Evolutionary conservation across 2,113 vertebrate species (phyloP).

Genomic region (Calyptommatus sinebrachiatus): DNA sequence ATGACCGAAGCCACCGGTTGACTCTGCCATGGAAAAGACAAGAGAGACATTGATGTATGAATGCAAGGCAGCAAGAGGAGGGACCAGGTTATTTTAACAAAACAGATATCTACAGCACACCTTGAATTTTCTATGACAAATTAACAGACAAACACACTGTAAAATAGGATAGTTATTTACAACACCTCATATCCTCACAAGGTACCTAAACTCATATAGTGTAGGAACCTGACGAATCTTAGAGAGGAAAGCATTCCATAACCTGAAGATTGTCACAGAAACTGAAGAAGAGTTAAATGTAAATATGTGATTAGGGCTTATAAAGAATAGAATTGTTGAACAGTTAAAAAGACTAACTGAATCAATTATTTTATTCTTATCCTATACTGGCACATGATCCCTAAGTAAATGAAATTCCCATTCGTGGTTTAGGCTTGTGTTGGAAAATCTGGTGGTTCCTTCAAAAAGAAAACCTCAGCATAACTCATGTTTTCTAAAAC

Average conservation of each 20-base stretch:
- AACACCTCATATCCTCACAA: too few relatives aligned
- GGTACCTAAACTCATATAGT: too few relatives aligned
- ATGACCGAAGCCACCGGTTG: constrained; percentile 65
- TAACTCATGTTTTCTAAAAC: background rate
- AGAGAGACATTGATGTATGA: background rate
- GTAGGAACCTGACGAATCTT: too few relatives aligned
- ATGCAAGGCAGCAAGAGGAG: background rate
- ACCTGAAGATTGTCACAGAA: too few relatives aligned
- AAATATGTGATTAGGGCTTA: too few relatives aligned
- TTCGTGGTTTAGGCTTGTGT: background rate
- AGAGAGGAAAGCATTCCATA: too few relatives aligned
- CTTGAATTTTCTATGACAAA: too few relatives aligned
- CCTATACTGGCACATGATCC: background rate
- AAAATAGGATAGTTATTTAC: too few relatives aligned
- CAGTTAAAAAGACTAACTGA: too few relatives aligned
- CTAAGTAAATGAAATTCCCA: background rate
- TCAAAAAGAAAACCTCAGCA: background rate
- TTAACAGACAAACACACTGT: too few relatives aligned
- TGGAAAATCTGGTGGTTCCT: background rate
- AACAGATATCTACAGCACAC: background rate
- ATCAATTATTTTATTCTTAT: background rate
- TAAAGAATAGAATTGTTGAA: too few relatives aligned
- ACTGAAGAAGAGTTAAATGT: too few relatives aligned
- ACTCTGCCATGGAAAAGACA: constrained; percentile 34
- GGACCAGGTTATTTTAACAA: background rate